Evolutionary conservation across 2,888 invertebrate species (phyloP), one percentile per base, ranked within the genome.

Genomic region (Pandemis corylana): DNA sequence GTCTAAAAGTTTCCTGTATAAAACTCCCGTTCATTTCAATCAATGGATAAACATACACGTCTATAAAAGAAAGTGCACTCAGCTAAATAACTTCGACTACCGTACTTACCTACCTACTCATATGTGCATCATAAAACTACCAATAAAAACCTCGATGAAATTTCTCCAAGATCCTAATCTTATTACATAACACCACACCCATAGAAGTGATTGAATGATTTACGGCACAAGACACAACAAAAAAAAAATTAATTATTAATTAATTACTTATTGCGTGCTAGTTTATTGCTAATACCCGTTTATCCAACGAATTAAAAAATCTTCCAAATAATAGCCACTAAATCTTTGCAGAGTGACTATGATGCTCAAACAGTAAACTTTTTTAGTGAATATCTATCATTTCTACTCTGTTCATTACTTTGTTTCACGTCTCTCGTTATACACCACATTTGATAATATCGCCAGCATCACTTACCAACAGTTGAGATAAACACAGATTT

Each of bases 131-230:
- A 44, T 51, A 51, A 12, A 13, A n/a, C n/a, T 42, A 61, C 7
- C 7, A 12, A 62, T 49, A 51, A 72, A 68, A 68, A 64, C 36
- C 42, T 62, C 28, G 56, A 68, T 73, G 13, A 72, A 56, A 20
- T 64, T 68, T 68, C 73, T 73, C 64, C 36, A 41, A 56, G 46
- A 68, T 64, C 56, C 41, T 41, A 68, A 46, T 64, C 56, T 46
- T 64, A 68, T 64, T 59, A 46, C 64, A 68, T 59, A 68, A 73
- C 67, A 53, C 68, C 46, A 41, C 68, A 59, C 41, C 46, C 15
- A 46, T 56, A n/a, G 46, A 64, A 73, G 36, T 53, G 73, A 71
- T 72, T 68, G 73, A 68, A 73, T 68, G 73, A 73, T 64, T 13
- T 73, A 68, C 53, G 64, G 56, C 49, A 44, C 15, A 68, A 68